Conservation (phyloP, 2,797 vertebrate species). For the Octomys mimax region DNA sequence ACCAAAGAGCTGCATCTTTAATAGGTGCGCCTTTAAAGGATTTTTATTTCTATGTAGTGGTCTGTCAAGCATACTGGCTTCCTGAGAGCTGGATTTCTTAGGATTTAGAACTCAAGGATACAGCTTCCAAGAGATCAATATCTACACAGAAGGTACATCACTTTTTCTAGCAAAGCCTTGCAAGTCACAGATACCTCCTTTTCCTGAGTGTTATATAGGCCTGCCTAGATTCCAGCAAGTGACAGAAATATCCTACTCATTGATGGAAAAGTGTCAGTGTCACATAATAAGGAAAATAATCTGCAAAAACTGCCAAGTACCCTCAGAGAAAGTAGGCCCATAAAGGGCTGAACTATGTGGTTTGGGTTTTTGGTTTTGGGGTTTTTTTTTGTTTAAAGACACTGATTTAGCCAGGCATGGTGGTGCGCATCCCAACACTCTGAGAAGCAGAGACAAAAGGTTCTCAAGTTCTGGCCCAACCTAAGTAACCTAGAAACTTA, state of each 20-base stretch:
- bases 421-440: background rate
- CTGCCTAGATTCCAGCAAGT: background rate
- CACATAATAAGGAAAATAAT: conserved; percentile 49
- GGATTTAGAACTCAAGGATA: background rate
- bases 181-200: background rate
- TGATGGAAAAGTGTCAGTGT: background rate
- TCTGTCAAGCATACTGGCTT: background rate
- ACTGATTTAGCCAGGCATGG: background rate
- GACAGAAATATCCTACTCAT: background rate
- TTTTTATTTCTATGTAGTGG: background rate
- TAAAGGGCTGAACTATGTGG: background rate
- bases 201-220: background rate
- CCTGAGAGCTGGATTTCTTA: background rate
- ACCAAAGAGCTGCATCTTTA: background rate
- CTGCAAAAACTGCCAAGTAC: background rate
- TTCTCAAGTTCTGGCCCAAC: background rate
- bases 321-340: background rate
- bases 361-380: too few species aligned
- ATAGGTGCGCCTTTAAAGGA: background rate
- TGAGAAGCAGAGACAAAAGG: background rate
- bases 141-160: background rate
- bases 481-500: background rate
- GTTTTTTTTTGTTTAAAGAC: background rate
- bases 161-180: conserved; percentile 15
- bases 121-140: conserved; percentile 17